These are phyloP conservation scores for Trachelus stipa DNA, from an alignment of 2,888 invertebrate genomes.

Conservation along the genomic window DNA sequence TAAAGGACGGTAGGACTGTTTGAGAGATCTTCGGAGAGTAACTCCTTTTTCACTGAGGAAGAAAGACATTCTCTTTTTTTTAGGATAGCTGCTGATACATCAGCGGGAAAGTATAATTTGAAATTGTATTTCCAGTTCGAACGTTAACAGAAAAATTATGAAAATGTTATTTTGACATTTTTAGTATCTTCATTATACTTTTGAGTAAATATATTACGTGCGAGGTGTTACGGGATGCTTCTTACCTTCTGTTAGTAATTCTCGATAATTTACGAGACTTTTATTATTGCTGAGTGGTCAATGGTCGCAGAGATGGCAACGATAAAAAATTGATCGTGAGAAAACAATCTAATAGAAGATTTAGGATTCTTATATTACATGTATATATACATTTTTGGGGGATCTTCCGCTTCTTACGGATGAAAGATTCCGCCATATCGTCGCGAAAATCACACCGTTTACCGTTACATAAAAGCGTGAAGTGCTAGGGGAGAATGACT, in stretches of 20 bases:
- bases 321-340: background rate
- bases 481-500: background rate
- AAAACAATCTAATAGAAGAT: background rate
- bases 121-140: background rate
- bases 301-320: background rate
- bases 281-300: background rate
- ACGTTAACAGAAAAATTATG: background rate
- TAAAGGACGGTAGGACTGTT: background rate
- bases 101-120: background rate
- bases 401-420: background rate
- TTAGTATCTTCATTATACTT: background rate
- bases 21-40: background rate
- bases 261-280: background rate
- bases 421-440: background rate
- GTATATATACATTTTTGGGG: background rate
- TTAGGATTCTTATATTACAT: background rate
- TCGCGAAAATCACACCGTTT: background rate
- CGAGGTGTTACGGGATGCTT: background rate
- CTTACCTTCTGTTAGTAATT: background rate
- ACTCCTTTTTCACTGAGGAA: background rate
- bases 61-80: background rate
- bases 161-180: background rate
- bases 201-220: background rate
- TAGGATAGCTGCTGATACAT: background rate
- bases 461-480: background rate